Base-by-base conservation (phyloP, 2,797 vertebrate genomes). In the Corythornis leucogaster region DNA sequence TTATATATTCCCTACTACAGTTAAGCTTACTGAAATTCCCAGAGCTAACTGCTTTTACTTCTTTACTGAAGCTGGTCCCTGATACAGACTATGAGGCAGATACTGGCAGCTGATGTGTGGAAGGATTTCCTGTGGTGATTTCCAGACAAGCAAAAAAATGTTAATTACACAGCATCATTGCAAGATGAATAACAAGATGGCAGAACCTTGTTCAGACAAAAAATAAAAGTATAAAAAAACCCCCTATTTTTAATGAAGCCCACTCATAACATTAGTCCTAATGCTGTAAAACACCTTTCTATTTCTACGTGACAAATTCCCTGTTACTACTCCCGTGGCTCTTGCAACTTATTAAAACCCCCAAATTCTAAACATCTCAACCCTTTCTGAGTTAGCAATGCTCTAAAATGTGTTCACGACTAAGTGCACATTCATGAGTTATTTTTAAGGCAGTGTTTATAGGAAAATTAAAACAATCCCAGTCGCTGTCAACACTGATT, bases 391-490 rank as follows among this genome's bases (percentile, higher is more conserved):
- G 64, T 62, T 83, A 64, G 9, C 46, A 75, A 51, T 2, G 2
- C 9, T 63, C 35, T 53, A 77, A 77, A 85, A 78, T 8, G 11
- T 14, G 8, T 35, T 89, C 33, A 11, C 15, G 66, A 15, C 48
- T 35, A 45, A 68, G 12, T 14, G 8, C 6, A 16, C 15, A 43
- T 55, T 33, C 31, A 3, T 15, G 31, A 83, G 43, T 66, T 91
- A 55, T 59, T 91, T 89, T 91, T 50, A 85, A 87, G 31, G 19
- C 42, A 35, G 16, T 16, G 54, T 64, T 90, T 89, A 71, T 24
- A 20, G 63, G 51, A 86, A 69, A 61, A 81, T 67, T 31, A 76
- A 87, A 87, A 89, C 22, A 90, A 80, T 73, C 26, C 31, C 77
- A 84, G 57, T 18, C 61, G 48, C 53, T 91, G 40, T 85, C 69